A percentile compares a stretch with the other conserved stretches of the same genome.
Conservation (phyloP, 2,888 invertebrate genomes). For the Rhogogaster chlorosoma region DNA sequence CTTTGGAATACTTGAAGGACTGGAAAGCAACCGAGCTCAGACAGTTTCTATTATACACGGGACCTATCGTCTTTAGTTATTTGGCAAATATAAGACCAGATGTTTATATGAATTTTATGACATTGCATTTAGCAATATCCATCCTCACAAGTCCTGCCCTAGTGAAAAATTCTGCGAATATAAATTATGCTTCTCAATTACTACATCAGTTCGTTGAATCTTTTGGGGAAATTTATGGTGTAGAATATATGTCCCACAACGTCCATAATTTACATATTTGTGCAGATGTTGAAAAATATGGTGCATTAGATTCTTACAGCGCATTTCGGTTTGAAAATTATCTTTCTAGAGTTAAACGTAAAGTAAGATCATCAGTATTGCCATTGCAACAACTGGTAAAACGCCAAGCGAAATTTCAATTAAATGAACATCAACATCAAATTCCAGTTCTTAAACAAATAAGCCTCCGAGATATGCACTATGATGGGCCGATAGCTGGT, state of each 20-base stretch:
- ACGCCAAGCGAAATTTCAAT: neutral
- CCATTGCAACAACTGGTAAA: neutral
- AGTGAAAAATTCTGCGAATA: neutral
- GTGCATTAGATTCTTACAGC: constrained; percentile 38
- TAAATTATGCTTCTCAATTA: constrained; percentile 26
- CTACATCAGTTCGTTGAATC: constrained; percentile 31
- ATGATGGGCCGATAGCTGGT: neutral
- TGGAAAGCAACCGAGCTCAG: constrained; percentile 5
- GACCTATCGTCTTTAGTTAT: neutral
- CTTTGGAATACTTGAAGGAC: neutral
- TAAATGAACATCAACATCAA: neutral
- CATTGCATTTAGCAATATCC: neutral
- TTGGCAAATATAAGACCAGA: neutral
- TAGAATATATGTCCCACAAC: constrained; percentile 33
- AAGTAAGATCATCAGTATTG: neutral
- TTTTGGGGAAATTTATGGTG: no score
- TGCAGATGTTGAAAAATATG: constrained; percentile 39
- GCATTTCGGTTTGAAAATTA: constrained; percentile 43
- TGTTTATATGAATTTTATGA: neutral
- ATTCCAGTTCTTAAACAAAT: neutral
- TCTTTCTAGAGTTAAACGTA: neutral
- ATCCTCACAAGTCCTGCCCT: neutral
- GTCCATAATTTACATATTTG: constrained; percentile 48
- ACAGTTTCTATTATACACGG: neutral
- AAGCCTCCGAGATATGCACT: neutral